Evolutionary conservation across 2,113 vertebrate genomes (phyloP).

Genomic region (Dryoscopus gambensis): DNA sequence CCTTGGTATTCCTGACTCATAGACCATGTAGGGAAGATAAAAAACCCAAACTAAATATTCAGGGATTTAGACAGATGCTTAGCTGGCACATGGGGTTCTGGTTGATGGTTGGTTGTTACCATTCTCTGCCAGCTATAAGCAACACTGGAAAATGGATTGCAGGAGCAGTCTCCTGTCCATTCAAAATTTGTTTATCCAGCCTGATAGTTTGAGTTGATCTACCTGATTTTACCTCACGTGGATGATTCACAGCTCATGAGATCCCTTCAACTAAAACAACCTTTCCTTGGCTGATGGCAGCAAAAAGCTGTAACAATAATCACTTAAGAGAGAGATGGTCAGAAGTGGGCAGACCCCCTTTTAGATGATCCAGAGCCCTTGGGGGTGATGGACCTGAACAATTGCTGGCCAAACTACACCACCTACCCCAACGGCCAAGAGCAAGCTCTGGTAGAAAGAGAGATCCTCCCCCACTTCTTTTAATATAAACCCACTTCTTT

Average conservation of each 20-base stretch:
- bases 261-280: neutral
- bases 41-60: neutral
- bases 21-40: neutral
- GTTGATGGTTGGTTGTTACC: neutral
- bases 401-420: neutral
- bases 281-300: neutral
- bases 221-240: neutral
- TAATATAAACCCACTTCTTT: neutral
- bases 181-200: neutral
- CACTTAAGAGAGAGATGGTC: neutral
- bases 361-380: neutral
- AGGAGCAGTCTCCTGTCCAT: neutral
- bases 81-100: neutral
- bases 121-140: neutral
- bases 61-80: neutral
- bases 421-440: neutral
- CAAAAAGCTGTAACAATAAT: neutral
- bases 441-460: neutral
- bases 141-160: neutral
- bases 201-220: neutral
- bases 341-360: neutral
- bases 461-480: accelerated
- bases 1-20: neutral
- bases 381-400: accelerated
- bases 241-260: neutral